phyloP scores from a whole-genome alignment of 2,113 vertebrate species.

The Amphiprion percula region DNA sequence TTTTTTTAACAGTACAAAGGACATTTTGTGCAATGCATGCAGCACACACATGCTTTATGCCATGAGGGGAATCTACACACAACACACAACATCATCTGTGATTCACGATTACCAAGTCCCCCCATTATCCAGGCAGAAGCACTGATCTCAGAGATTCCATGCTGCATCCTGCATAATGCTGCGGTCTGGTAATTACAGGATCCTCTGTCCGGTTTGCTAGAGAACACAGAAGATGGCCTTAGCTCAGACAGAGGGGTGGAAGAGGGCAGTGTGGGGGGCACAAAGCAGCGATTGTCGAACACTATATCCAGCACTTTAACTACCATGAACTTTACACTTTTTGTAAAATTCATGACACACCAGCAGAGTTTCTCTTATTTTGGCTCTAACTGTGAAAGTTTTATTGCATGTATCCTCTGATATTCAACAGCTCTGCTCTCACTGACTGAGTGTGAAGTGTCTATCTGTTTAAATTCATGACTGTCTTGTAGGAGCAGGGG shows the following conservation, averaged over 20 bases:
- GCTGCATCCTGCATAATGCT: conserved; percentile 30
- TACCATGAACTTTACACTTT: conserved; percentile 10
- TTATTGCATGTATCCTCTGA: background rate
- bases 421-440: conserved; percentile 1
- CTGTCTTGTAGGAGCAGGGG: background rate
- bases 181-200: conserved; percentile 35
- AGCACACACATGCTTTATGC: conserved; percentile 5
- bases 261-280: conserved; percentile 11
- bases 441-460: background rate
- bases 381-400: background rate
- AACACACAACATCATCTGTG: conserved; percentile 56
- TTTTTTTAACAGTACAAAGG: background rate
- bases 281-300: conserved; percentile 61
- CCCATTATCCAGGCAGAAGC: conserved; percentile 20
- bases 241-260: conserved; percentile 23
- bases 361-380: conserved; percentile 2
- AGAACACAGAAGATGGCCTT: conserved; percentile 54
- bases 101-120: conserved; percentile 47
- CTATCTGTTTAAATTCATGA: background rate
- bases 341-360: conserved; percentile 18
- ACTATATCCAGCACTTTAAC: conserved; percentile 34
- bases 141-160: conserved; percentile 65
- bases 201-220: conserved; percentile 43
- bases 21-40: conserved; percentile 21
- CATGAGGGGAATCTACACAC: conserved; percentile 30